Base-by-base conservation (phyloP, 2,797 vertebrate genomes). In the Onychomys leucogaster region DNA sequence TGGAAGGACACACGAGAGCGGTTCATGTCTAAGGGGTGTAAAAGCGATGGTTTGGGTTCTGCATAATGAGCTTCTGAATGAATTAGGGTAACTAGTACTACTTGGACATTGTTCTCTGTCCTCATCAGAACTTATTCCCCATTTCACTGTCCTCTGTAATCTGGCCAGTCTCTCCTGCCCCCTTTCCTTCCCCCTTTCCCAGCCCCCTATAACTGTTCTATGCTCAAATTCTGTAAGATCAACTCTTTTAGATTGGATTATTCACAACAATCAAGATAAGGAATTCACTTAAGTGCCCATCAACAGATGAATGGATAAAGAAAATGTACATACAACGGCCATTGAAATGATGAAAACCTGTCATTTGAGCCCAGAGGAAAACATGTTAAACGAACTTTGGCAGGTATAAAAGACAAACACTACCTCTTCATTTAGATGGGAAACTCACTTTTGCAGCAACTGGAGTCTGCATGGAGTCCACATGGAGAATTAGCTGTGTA, bases 401-500 rank as follows among this genome's bases (percentile, higher is more conserved):
- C 67, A 59, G 67, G 43, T 34, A 34, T 14, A 87, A 82, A 73
- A 65, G 92, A 63, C 25, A 83, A 75, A 63, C 4, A 52, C 25
- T n/a, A 32, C 46, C 10, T 61, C 85, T 21, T 52, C 55, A 34
- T 34, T 77, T 43, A 49, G 34, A 41, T 65, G 71, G n/a, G 59
- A 76, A 57, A 57, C 37, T 77, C 27, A n/a, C 19, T 77, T 77
- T 61, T n/a, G 76, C 69, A 69, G 89, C 7, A 75, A 43, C 16
- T 23, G 23, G 37, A 49, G 69, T 81, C 67, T 29, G 12, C 0
- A 0, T 1, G 32, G 52, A 67, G 37, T 61, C 55, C 21, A 19
- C 0, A 0, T 0, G 13, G 34, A 5, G 46, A 25, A 17, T 34
- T 65, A 34, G 46, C 65, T 34, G 9, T 81, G 2, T 12, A 63